phyloP scores from a whole-genome alignment of 2,888 invertebrate genomes.

The Drosophila barbarae region DNA sequence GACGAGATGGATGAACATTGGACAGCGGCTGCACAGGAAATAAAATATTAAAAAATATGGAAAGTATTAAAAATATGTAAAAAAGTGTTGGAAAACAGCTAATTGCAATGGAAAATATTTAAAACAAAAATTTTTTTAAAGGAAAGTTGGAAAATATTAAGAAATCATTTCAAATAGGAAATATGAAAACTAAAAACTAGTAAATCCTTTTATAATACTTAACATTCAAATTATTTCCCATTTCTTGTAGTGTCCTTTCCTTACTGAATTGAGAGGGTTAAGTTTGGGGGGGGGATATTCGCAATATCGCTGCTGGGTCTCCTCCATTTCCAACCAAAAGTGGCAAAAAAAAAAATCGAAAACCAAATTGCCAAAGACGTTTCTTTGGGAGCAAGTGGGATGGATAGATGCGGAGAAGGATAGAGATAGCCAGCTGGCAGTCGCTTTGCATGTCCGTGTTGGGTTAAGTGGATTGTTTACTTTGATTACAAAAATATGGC shows the following conservation, averaged over 20 bases:
- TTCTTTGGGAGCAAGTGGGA: constrained; percentile 26
- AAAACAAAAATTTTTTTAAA: not conserved
- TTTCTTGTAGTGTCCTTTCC: not conserved
- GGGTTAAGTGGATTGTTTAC: constrained; percentile 74
- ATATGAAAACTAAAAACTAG: not conserved
- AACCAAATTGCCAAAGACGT: constrained; percentile 64
- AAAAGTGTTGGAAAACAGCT: not conserved
- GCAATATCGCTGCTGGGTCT: constrained; percentile 50
- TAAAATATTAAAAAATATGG: not conserved
- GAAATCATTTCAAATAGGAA: not conserved
- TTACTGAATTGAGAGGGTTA: constrained; percentile 8
- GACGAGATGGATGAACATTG: constrained; percentile 30
- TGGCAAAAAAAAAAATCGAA: constrained; percentile 42
- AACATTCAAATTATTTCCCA: not conserved
- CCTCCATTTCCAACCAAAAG: constrained; percentile 40
- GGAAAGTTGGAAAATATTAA: not conserved
- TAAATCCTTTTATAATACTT: not conserved
- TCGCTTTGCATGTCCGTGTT: constrained; percentile 48
- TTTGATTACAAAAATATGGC: constrained; percentile 74
- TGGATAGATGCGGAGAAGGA: not conserved
- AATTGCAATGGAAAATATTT: not conserved
- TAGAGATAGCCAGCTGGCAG: constrained; percentile 28
- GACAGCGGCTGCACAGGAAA: constrained; percentile 14
- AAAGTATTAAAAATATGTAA: not conserved
- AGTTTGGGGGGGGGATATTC: constrained; percentile 7